phyloP scores from a whole-genome alignment of 2,113 vertebrate species.

The Phrynosoma blainvillii region DNA sequence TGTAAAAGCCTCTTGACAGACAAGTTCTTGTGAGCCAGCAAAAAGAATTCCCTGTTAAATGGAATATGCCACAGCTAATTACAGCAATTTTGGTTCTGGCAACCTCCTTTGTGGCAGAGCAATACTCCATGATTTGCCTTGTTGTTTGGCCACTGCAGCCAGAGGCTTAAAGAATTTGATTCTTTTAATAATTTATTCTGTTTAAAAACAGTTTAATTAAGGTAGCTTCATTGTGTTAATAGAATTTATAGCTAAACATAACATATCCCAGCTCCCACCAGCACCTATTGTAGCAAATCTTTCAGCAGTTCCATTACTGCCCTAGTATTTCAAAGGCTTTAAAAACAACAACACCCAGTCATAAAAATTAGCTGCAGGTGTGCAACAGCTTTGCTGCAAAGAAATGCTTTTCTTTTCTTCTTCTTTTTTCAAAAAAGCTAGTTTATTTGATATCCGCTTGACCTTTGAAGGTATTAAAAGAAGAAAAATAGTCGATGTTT shows the following conservation, averaged over 20 bases:
- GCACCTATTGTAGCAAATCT: conserved; percentile 19
- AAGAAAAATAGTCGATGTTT: conserved; percentile 15
- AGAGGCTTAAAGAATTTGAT: conserved; percentile 33
- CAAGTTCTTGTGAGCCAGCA: conserved; percentile 16
- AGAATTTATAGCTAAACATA: conserved; percentile 38
- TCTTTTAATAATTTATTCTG: conserved; percentile 43
- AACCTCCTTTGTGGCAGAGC: conserved; percentile 1
- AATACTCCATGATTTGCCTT: not conserved
- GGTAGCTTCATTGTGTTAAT: conserved; percentile 40
- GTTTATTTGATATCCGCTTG: conserved; percentile 33
- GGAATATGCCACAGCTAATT: conserved; percentile 30
- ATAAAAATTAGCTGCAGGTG: conserved; percentile 43
- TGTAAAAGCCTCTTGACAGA: conserved; percentile 16
- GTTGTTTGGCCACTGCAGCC: conserved; percentile 29
- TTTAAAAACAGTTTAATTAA: conserved; percentile 52
- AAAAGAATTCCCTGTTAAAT: conserved; percentile 38
- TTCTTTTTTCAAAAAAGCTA: not conserved
- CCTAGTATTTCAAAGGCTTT: conserved; percentile 5
- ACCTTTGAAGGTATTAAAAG: conserved; percentile 23
- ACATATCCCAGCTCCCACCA: not conserved
- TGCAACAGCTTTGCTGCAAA: conserved; percentile 3
- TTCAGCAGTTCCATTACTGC: conserved; percentile 35
- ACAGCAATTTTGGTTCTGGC: not conserved
- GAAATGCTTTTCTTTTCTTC: conserved; percentile 16
- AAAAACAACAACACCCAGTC: not conserved